These are phyloP conservation scores for Dendrolimus punctatus DNA, from an alignment of 1,140 invertebrate species.

Conservation along the genomic window DNA sequence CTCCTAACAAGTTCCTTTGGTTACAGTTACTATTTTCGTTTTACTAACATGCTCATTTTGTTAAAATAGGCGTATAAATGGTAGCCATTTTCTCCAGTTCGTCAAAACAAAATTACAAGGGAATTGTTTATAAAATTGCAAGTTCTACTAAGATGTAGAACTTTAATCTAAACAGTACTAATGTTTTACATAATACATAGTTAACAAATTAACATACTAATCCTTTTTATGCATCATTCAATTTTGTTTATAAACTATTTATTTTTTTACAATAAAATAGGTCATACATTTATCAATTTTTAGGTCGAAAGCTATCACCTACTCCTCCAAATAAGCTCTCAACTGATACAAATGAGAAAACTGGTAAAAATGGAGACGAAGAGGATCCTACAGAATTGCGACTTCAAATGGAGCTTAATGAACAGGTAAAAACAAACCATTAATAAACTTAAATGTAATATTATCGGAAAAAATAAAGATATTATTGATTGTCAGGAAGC, in stretches of 20 bases:
- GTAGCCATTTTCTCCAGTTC: slow-evolving; percentile 74
- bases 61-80: slow-evolving; percentile 44
- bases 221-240: slow-evolving; percentile 4
- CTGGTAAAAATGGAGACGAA: slow-evolving; percentile 82
- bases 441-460: slow-evolving; percentile 1
- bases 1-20: slow-evolving; percentile 11
- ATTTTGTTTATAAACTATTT: slow-evolving; percentile 3
- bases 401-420: slow-evolving; percentile 88
- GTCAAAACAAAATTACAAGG: not conserved
- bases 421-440: slow-evolving; percentile 73
- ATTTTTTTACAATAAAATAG: slow-evolving; percentile 15
- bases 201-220: slow-evolving; percentile 5
- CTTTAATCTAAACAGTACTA: slow-evolving; percentile 2
- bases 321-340: slow-evolving; percentile 76
- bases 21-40: slow-evolving; percentile 15
- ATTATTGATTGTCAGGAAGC: slow-evolving; percentile 76
- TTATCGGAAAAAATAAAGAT: not conserved
- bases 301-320: slow-evolving; percentile 78
- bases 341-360: slow-evolving; percentile 80
- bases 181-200: not conserved
- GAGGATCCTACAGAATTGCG: slow-evolving; percentile 84
- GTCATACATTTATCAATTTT: slow-evolving; percentile 4
- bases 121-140: not conserved
- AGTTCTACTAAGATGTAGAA: not conserved
- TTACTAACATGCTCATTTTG: slow-evolving; percentile 43